These are phyloP conservation scores for Copidosoma floridanum DNA, from an alignment of 1,140 invertebrate genomes.

Conservation along the genomic window DNA sequence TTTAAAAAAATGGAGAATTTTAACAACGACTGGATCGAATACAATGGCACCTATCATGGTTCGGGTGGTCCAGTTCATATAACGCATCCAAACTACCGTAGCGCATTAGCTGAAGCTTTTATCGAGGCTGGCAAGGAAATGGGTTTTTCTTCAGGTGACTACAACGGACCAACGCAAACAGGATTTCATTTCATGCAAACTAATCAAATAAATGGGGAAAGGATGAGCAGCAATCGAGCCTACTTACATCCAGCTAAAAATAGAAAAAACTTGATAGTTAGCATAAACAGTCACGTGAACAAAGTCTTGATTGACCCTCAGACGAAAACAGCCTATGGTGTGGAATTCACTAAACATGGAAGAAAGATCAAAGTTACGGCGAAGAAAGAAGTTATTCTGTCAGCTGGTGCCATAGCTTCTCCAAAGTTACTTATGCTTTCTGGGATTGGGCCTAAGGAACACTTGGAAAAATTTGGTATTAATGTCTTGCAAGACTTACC, in stretches of 20 bases:
- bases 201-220: conserved; percentile 79
- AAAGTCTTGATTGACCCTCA: conserved; percentile 72
- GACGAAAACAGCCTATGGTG: too few relatives aligned
- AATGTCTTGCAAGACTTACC: conserved; percentile 53
- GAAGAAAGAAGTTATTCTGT: conserved; percentile 66
- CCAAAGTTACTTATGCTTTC: conserved; percentile 74
- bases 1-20: background rate
- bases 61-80: background rate
- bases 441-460: too few relatives aligned
- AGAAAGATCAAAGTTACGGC: conserved; percentile 21
- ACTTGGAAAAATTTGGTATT: conserved; percentile 54
- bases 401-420: conserved; percentile 70
- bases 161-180: background rate
- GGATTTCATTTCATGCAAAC: conserved; percentile 33
- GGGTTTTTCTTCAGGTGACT: conserved; percentile 65
- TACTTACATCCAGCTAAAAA: conserved; percentile 77
- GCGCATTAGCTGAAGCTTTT: conserved; percentile 67
- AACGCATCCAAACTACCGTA: background rate
- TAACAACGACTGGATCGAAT: background rate
- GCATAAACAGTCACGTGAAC: conserved; percentile 73
- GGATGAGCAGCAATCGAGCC: conserved; percentile 87
- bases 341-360: conserved; percentile 47
- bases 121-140: conserved; percentile 82
- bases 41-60: background rate
- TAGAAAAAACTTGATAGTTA: conserved; percentile 75